Conservation (phyloP, 1,140 invertebrate species). For the Tachypleus tridentatus region DNA sequence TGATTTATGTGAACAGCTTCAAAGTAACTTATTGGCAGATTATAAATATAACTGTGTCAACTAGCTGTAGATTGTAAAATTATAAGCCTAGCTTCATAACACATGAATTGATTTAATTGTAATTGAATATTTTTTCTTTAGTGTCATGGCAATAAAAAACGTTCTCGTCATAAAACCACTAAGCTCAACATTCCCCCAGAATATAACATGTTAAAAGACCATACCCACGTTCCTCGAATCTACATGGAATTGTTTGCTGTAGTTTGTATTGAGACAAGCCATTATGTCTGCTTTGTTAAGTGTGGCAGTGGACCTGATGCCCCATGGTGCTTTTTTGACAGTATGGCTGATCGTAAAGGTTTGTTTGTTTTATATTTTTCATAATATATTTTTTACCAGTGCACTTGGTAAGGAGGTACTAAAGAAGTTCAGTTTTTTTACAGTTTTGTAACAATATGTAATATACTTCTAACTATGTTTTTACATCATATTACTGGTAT, state of each 20-base stretch:
- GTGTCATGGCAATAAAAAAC: slow-evolving; percentile 58
- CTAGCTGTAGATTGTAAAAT: too few relatives aligned
- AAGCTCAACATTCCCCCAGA: slow-evolving; percentile 55
- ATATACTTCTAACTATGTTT: too few relatives aligned
- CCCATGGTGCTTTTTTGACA: slow-evolving; percentile 97
- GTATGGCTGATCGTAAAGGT: slow-evolving; percentile 97
- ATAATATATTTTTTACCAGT: too few relatives aligned
- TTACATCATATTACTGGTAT: too few relatives aligned
- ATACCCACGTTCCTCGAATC: slow-evolving; percentile 60
- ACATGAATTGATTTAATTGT: background rate
- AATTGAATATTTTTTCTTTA: slow-evolving; percentile 26
- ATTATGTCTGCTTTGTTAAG: slow-evolving; percentile 95
- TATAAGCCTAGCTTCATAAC: too few relatives aligned
- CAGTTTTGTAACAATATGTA: too few relatives aligned
- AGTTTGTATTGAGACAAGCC: slow-evolving; percentile 96
- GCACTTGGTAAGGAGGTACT: too few relatives aligned
- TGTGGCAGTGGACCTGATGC: slow-evolving; percentile 75
- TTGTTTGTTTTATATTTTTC: slow-evolving; percentile 11
- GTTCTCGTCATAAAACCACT: slow-evolving; percentile 50
- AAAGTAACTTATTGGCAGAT: too few relatives aligned
- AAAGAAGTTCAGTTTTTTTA: too few relatives aligned
- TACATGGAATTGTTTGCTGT: slow-evolving; percentile 93
- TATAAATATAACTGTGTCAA: too few relatives aligned
- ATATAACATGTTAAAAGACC: slow-evolving; percentile 43
- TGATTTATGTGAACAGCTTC: too few relatives aligned